phyloP scores from a whole-genome alignment of 2,888 invertebrate species.

The Leucophenga maculata region DNA sequence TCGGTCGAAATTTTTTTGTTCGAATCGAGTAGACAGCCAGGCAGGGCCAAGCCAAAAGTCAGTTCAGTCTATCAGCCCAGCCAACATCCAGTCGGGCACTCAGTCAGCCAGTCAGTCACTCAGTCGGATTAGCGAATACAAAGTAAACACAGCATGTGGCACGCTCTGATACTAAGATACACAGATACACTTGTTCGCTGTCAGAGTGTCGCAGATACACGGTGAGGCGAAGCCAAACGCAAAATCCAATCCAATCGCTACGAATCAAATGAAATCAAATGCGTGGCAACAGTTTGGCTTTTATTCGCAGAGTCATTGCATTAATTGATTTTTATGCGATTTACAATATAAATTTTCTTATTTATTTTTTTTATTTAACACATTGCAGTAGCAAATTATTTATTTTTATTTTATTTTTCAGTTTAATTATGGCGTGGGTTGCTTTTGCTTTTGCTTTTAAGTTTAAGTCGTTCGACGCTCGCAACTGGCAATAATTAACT shows the following conservation, averaged over 20 bases:
- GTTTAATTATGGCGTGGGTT: background rate
- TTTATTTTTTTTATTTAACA: background rate
- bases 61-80: background rate
- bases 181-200: conserved; percentile 23
- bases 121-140: conserved; percentile 23
- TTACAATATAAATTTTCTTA: conserved; percentile 13
- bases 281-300: conserved; percentile 16
- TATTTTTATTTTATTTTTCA: background rate
- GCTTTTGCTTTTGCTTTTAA: background rate
- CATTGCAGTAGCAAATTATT: no score
- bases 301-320: conserved; percentile 55
- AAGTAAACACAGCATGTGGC: conserved; percentile 57
- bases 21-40: conserved; percentile 7
- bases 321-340: conserved; percentile 62
- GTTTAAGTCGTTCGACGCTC: background rate
- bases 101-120: conserved; percentile 3
- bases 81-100: background rate
- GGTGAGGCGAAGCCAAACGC: background rate
- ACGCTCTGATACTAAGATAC: conserved; percentile 1
- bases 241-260: conserved; percentile 6
- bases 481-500: background rate
- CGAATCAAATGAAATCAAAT: conserved; percentile 11
- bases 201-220: conserved; percentile 11
- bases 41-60: background rate
- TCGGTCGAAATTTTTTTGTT: no score